Evolutionary conservation across 2,113 vertebrate species (phyloP).

Genomic region (Corythornis vintsioides): DNA sequence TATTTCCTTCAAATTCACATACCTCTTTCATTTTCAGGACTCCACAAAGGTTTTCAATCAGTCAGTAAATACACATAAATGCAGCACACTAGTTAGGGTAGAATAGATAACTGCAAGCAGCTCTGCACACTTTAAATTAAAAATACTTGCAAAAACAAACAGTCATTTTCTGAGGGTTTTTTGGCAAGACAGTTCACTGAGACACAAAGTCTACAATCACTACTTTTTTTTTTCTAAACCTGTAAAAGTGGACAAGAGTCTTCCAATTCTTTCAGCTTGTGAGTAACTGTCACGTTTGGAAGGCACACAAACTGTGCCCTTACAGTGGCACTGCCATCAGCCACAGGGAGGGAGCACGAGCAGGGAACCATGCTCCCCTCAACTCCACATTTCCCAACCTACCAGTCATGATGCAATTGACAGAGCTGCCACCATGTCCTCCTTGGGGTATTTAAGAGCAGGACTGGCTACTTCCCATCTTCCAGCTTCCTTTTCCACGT

Average conservation of each 20-base stretch:
- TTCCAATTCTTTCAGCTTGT: not conserved
- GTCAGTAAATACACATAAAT: not conserved
- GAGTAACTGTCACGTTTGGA: not conserved
- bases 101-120: not conserved
- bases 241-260: not conserved
- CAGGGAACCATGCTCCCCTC: fast-evolving
- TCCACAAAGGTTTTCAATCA: not conserved
- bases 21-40: not conserved
- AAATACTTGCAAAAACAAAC: not conserved
- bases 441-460: not conserved
- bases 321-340: not conserved
- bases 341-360: not conserved
- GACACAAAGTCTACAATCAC: not conserved
- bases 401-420: not conserved
- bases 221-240: not conserved
- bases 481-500: not conserved
- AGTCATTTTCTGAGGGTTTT: not conserved
- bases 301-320: fast-evolving
- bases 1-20: not conserved
- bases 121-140: not conserved
- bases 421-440: not conserved
- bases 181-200: not conserved
- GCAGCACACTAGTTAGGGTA: not conserved
- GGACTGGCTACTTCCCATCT: not conserved
- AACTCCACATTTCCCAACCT: not conserved